A percentile compares a stretch with the other conserved stretches of the same genome.
phyloP scores from a whole-genome alignment of 1,140 invertebrate genomes.

The Magallana ariakensis region DNA sequence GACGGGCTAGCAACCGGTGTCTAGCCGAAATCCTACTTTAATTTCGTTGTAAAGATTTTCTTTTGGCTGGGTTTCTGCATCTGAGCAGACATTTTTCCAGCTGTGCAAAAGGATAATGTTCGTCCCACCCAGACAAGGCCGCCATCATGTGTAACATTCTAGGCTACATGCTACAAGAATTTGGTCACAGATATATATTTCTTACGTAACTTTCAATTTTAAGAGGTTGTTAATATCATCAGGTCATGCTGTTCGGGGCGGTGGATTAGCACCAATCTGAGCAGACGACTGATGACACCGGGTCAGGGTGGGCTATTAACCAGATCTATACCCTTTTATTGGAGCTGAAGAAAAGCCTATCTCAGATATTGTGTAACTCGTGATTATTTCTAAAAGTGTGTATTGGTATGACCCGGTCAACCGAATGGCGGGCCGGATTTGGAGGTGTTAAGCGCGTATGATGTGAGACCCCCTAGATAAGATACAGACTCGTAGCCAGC shows the following conservation, averaged over 20 bases:
- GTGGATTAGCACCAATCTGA: neutral
- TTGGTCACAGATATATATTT: conserved; percentile 30
- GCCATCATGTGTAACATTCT: too few relatives aligned
- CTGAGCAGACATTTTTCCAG: too few relatives aligned
- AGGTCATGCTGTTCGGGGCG: neutral
- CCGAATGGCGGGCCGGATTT: neutral
- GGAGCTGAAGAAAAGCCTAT: conserved; percentile 22
- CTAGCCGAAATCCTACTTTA: too few relatives aligned
- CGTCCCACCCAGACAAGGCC: too few relatives aligned
- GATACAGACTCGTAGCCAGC: neutral
- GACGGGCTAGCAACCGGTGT: too few relatives aligned
- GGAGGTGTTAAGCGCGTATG: neutral
- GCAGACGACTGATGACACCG: neutral
- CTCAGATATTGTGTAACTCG: neutral
- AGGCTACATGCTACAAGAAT: neutral
- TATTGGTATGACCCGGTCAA: conserved; percentile 13
- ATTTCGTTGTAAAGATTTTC: too few relatives aligned
- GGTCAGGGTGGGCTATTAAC: neutral
- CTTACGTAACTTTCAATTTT: conserved; percentile 29
- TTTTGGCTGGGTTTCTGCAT: too few relatives aligned
- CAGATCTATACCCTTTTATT: neutral
- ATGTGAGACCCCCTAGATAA: neutral
- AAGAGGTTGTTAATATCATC: neutral
- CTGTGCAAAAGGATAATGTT: too few relatives aligned
- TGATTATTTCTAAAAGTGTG: conserved; percentile 25